Conservation (phyloP, 30 jellyfish, hydroid and myxozoan species). For the Turritopsis dohrnii region DNA sequence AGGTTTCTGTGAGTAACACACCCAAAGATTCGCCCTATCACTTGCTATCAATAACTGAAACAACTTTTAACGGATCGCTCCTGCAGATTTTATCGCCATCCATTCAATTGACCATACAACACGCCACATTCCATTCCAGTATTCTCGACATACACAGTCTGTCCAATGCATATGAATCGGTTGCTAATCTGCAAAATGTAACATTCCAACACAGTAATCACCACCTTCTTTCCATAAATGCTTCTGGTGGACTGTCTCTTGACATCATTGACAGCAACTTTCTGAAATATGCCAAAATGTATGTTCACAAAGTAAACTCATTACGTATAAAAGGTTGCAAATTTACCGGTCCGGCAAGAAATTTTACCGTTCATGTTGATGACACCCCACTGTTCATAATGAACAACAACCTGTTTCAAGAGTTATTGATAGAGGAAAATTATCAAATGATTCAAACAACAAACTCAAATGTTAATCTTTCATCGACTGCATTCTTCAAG, state of each 20-base stretch:
- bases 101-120: background rate
- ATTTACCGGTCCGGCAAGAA: background rate
- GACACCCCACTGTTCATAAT: background rate
- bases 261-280: background rate
- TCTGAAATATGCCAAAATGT: background rate
- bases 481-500: background rate
- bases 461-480: background rate
- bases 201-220: background rate
- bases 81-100: background rate
- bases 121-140: background rate
- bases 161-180: background rate
- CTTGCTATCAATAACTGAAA: background rate
- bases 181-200: background rate
- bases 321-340: background rate
- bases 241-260: background rate
- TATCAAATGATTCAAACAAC: background rate
- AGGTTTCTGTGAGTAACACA: background rate
- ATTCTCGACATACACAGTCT: background rate
- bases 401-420: background rate
- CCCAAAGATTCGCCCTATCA: background rate
- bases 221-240: background rate
- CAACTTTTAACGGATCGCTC: background rate
- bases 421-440: background rate
- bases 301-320: background rate
- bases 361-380: background rate